Evolutionary conservation across 1,140 invertebrate genomes (phyloP).

Genomic region (Scaptodrosophila lebanonensis): DNA sequence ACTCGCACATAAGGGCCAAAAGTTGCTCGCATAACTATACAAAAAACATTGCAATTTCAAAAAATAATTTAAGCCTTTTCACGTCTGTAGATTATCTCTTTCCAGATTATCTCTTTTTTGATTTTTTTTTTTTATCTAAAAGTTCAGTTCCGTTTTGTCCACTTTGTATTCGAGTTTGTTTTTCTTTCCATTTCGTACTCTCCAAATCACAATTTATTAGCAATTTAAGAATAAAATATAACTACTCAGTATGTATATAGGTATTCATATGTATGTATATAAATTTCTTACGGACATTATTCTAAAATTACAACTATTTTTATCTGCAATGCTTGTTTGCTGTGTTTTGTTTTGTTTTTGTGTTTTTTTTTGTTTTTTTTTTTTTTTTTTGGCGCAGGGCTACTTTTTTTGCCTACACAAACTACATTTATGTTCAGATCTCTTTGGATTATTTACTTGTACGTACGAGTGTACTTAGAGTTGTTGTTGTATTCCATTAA

Average conservation of each 20-base stretch:
- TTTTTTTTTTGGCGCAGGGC: too few species aligned
- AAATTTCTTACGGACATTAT: slow-evolving; percentile 51
- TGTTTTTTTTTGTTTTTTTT: neutral
- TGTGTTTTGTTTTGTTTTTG: slow-evolving; percentile 1
- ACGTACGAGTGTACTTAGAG: slow-evolving; percentile 30
- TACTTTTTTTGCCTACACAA: slow-evolving; percentile 23
- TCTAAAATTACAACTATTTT: slow-evolving; percentile 47
- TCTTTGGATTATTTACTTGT: slow-evolving; percentile 24
- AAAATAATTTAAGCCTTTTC: slow-evolving; percentile 65
- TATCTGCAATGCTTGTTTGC: slow-evolving; percentile 24
- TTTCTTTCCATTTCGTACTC: slow-evolving; percentile 52
- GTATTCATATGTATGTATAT: slow-evolving; percentile 46
- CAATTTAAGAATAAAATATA: slow-evolving; percentile 75
- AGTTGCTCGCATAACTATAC: slow-evolving; percentile 42
- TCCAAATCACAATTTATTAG: slow-evolving; percentile 76
- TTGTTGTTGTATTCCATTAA: slow-evolving; percentile 29
- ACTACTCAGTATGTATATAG: slow-evolving; percentile 42
- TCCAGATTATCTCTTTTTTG: slow-evolving; percentile 35
- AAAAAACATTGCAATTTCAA: slow-evolving; percentile 55
- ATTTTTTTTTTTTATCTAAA: slow-evolving; percentile 49
- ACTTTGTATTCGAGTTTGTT: slow-evolving; percentile 50
- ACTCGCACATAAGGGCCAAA: slow-evolving; percentile 46
- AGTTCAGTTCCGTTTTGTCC: slow-evolving; percentile 66
- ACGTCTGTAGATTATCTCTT: slow-evolving; percentile 31
- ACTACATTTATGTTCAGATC: slow-evolving; percentile 43